Base-by-base conservation (phyloP, 2,888 invertebrate species). In the Epinotia bilunana region DNA sequence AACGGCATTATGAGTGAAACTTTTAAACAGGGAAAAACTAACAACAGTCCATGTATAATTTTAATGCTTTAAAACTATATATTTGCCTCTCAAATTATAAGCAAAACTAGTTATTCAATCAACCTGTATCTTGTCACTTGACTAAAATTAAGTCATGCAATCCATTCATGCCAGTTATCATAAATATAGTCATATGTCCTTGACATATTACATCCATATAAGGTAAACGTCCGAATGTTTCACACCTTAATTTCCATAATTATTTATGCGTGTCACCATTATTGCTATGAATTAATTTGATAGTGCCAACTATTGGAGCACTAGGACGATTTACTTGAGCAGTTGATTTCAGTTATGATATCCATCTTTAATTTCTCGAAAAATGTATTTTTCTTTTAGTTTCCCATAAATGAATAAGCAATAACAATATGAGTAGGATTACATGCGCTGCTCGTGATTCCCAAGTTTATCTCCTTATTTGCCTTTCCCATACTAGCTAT, bases 401-500 rank as follows among this genome's bases (percentile, higher is more conserved):
- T 20, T 11, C 20, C 20, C 57, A 28, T 33, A 61, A 33, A n/a
- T 61, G 0, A 61, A 33, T 16, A 9, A n/a, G 16, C 28, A 33
- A 61, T 60, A 28, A 16, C 2, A 20, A 16, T 33, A 60, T 60
- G 60, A 33, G 13, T 16, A 60, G 20, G 60, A 33, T 67, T 55
- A 39, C 11, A 18, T 67, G 18, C 11, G 12, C 53, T 53, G 53
- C 23, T 28, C 23, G 28, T 23, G 53, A 20, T 67, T 67, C 13
- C 55, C n/a, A 13, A 55, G 9, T 43, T 6, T 46, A 39, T 39
- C 12, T 13, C 7, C 23, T 23, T 57, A 18, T 57, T 57, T 57
- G 57, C 20, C 20, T 39, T 69, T 58, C 46, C 18, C 20, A 1
- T 64, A 58, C 55, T 58, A 69, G 46, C 60, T 60, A 49, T 49